phyloP scores from a whole-genome alignment of 64 coral and sea anemone genomes.

The Astreopora myriophthalma region DNA sequence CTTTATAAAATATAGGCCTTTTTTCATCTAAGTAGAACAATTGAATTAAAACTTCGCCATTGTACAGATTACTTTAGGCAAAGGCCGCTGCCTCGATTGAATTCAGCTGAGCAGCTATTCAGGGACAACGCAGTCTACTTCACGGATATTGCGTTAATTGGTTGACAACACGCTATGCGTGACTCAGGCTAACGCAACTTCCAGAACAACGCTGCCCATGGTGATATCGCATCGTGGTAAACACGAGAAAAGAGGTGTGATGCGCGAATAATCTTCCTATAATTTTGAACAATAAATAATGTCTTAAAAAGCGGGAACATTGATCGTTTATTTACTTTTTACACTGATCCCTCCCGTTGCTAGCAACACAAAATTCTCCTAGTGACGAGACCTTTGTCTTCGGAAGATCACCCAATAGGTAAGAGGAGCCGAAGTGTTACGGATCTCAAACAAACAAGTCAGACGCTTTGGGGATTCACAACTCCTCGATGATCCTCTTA shows the following conservation, averaged over 20 bases:
- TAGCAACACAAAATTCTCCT: not conserved
- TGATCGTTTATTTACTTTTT: constrained; percentile 45
- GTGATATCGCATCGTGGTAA: not conserved
- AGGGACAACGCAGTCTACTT: not conserved
- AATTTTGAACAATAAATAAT: constrained; percentile 61
- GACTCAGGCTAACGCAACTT: not conserved
- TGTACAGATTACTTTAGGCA: not conserved
- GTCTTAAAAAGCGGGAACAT: constrained; percentile 49
- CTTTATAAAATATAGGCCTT: constrained; percentile 53
- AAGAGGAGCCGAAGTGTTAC: not conserved
- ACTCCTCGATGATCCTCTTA: not conserved
- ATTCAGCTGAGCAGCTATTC: not conserved
- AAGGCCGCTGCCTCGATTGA: not conserved
- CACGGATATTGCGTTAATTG: not conserved
- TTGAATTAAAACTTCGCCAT: constrained; percentile 28
- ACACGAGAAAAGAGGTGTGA: not conserved
- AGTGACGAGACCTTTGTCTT: not conserved
- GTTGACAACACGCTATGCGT: not conserved
- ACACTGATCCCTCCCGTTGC: constrained; percentile 21
- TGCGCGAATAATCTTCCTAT: constrained; percentile 61
- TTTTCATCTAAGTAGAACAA: constrained; percentile 29
- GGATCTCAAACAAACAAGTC: not conserved
- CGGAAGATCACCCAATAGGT: not conserved
- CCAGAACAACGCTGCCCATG: not conserved
- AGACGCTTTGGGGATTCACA: not conserved